Evolutionary conservation across 30 jellyfish, hydroid and myxozoan species (phyloP), one percentile per base, ranked within the genome.

Genomic region (Aurelia sp.): DNA sequence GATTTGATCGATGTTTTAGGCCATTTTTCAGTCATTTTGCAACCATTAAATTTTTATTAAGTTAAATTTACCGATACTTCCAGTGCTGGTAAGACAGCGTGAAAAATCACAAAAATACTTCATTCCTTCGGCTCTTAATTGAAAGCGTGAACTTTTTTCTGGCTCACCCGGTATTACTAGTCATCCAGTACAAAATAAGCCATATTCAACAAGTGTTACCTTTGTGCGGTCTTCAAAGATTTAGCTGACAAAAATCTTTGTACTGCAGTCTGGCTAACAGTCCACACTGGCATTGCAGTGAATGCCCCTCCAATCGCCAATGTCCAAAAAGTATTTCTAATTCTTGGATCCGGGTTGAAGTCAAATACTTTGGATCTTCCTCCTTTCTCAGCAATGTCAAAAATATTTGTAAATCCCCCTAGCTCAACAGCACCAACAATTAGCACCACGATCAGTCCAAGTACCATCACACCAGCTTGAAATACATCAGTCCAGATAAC

Each of bases 221-320:
- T 85, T 67, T 85, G 92, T 8, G 97, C 91, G 17, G 92, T 80
- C 52, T 77, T 78, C 67, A 91, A 72, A 5, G 96, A 74, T 53
- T 83, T 80, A 18, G 99, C 99, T 51, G 99, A 97, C 91, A 90
- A 84, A 78, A 95, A 95, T 52, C 99, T 72, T 84, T 95, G 99
- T 24, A 95, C 97, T 30, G 99, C 99, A 0, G 99, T 96, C 82
- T 95, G 99, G 62, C 99, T 90, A 60, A 95, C 99, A 10, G 99
- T 95, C 99, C 99, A 95, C 60, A 95, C 96, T 0, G 99, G 99
- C 99, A 95, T 95, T 0, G 99, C 99, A 17, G 99, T 95, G 82
- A 95, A 95, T 3, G 99, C 97, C 7, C 99, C 99, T 22, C 99
- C 99, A 60, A 95, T 95, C 3, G 97, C 70, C n/a, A 95, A 94